Percentiles rank a stretch among this genome's conserved stretches.
Evolutionary conservation across 64 coral and sea anemone genomes (phyloP).

Genomic region (Stichodactyla helianthus): DNA sequence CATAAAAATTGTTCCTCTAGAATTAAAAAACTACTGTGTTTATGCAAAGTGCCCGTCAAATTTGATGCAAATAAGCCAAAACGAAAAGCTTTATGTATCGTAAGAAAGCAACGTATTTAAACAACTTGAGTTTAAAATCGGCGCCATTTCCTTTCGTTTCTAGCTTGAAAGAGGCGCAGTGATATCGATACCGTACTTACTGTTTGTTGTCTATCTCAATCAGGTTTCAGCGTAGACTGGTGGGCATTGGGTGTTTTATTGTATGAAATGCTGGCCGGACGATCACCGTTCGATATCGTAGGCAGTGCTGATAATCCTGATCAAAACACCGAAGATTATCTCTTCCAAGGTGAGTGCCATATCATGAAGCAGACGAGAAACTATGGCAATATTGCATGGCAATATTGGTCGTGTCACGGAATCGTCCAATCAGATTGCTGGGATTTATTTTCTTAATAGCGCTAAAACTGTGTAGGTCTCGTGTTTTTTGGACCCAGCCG

Average conservation of each 20-base stretch:
- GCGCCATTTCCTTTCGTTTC: too few relatives aligned
- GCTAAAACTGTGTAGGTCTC: too few relatives aligned
- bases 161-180: too few relatives aligned
- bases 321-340: conserved; percentile 98
- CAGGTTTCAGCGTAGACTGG: conserved; percentile 93
- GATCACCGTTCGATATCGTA: conserved; percentile 97
- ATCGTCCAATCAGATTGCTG: not conserved
- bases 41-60: too few relatives aligned
- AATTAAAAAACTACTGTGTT: too few relatives aligned
- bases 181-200: not conserved
- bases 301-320: conserved; percentile 94
- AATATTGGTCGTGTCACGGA: not conserved
- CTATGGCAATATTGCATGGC: not conserved
- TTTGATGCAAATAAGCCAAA: too few relatives aligned
- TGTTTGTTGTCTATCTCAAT: not conserved
- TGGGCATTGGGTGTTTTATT: conserved; percentile 92
- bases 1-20: too few relatives aligned
- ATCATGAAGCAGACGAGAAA: not conserved
- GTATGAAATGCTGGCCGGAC: conserved; percentile 96
- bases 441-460: too few relatives aligned
- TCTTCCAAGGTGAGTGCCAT: conserved; percentile 81
- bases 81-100: too few relatives aligned
- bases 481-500: too few relatives aligned
- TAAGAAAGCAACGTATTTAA: too few relatives aligned
- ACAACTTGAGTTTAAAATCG: too few relatives aligned